Percentiles rank a stretch among this genome's conserved stretches.
These are phyloP conservation scores for Auanema sp. DNA, from an alignment of 2,888 invertebrate species.

Conservation along the genomic window DNA sequence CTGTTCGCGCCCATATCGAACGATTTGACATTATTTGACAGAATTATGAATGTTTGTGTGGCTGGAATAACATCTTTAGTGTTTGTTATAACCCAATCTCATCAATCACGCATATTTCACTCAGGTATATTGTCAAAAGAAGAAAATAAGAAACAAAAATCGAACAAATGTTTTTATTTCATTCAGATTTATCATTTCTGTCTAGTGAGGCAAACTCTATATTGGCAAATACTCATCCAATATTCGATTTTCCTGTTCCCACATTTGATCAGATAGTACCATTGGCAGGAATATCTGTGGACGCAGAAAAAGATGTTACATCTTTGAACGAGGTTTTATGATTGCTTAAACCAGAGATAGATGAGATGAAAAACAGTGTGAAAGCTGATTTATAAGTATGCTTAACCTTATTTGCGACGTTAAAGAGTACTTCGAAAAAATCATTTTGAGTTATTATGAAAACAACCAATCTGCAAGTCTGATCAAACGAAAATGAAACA, in stretches of 20 bases:
- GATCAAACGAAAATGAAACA: no score
- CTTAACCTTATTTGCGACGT: no score
- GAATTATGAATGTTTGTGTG: conserved; percentile 25
- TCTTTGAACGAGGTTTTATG: neutral
- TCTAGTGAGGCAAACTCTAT: conserved; percentile 28
- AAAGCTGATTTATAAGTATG: no score
- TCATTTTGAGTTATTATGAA: no score
- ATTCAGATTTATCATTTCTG: conserved; percentile 16
- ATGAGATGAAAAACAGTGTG: no score
- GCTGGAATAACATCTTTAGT: conserved; percentile 21
- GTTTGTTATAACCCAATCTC: neutral
- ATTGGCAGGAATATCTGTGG: conserved; percentile 48
- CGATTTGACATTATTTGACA: conserved; percentile 35
- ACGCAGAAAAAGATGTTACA: conserved; percentile 13
- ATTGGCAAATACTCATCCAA: conserved; percentile 48
- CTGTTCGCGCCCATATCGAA: conserved; percentile 52
- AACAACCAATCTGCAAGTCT: no score
- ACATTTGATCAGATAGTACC: conserved; percentile 39
- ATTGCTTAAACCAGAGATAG: no score
- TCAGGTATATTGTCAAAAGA: conserved; percentile 1
- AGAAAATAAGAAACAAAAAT: no score
- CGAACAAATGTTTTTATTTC: neutral
- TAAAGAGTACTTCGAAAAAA: no score
- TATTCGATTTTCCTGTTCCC: conserved; percentile 55
- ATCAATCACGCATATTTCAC: conserved; percentile 28